Percentiles rank a stretch among this genome's conserved stretches.
Evolutionary conservation across 2,797 vertebrate genomes (phyloP).

Genomic region (Cetoscarus ocellatus): DNA sequence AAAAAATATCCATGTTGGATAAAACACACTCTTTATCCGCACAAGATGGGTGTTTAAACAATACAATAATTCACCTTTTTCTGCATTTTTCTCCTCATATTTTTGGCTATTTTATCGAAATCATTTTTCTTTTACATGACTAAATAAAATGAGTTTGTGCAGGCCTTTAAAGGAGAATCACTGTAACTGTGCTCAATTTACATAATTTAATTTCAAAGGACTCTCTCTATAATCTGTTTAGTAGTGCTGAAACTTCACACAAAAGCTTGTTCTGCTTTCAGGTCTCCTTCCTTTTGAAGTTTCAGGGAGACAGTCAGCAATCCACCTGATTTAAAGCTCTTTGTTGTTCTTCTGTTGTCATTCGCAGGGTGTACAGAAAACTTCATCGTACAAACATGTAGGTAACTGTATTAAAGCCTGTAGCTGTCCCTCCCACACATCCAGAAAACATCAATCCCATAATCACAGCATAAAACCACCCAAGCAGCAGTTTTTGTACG

Average conservation of each 20-base stretch:
- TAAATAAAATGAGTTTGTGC: neutral
- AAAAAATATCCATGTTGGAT: too few species aligned
- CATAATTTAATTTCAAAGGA: slow-evolving; percentile 12
- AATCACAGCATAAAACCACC: slow-evolving; percentile 40
- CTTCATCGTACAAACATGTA: slow-evolving; percentile 13
- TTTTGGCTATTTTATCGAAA: neutral
- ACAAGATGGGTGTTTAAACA: too few species aligned
- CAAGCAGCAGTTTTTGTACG: slow-evolving; percentile 33
- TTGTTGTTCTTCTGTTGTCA: slow-evolving; percentile 13
- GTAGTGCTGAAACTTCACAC: slow-evolving; percentile 5
- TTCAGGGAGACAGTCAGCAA: slow-evolving; percentile 7
- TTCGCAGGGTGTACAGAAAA: slow-evolving; percentile 10
- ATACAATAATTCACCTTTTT: too few species aligned
- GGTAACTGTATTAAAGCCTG: slow-evolving; percentile 30
- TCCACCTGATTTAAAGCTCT: neutral
- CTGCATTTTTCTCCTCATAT: neutral
- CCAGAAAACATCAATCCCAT: slow-evolving; percentile 32
- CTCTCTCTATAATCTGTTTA: neutral
- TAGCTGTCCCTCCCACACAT: slow-evolving; percentile 42
- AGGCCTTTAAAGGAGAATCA: slow-evolving; percentile 5
- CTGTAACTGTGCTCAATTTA: slow-evolving; percentile 10
- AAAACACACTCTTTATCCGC: too few species aligned
- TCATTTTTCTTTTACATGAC: neutral
- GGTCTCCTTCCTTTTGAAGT: slow-evolving; percentile 17
- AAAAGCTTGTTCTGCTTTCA: neutral